Evolutionary conservation across 2,888 invertebrate species (phyloP).

Genomic region (Drosophila kokeensis): DNA sequence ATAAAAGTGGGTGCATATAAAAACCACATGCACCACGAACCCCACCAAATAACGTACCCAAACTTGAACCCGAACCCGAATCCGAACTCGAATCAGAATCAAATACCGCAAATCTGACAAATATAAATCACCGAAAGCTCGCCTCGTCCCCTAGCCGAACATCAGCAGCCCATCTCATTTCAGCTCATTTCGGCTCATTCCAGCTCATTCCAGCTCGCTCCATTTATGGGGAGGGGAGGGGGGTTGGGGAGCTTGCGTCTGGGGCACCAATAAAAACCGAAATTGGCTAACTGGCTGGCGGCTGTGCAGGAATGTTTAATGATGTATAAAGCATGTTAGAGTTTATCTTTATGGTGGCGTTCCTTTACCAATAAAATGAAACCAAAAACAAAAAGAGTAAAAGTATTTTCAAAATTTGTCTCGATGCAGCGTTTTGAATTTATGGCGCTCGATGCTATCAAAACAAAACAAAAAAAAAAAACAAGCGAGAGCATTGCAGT

Average conservation of each 20-base stretch:
- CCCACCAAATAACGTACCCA: constrained; percentile 8
- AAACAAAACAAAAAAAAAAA: constrained; percentile 10
- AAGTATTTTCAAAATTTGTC: constrained; percentile 79
- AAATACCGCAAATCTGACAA: constrained; percentile 72
- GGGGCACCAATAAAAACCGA: constrained; percentile 54
- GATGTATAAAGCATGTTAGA: constrained; percentile 83
- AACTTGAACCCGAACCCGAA: constrained; percentile 8
- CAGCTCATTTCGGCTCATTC: constrained; percentile 20
- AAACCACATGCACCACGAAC: constrained; percentile 25
- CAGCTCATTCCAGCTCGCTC: constrained; percentile 15
- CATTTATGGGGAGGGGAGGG: background rate
- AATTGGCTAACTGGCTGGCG: constrained; percentile 51
- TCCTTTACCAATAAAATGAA: constrained; percentile 57
- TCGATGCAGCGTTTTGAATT: constrained; percentile 67
- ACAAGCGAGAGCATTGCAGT: background rate
- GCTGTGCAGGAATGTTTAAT: constrained; percentile 83
- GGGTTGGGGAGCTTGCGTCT: constrained; percentile 17
- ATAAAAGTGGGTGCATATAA: constrained; percentile 67
- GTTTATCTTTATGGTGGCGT: constrained; percentile 82
- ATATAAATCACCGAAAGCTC: constrained; percentile 77
- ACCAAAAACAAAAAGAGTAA: constrained; percentile 29
- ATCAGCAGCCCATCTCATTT: constrained; percentile 46
- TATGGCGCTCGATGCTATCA: constrained; percentile 79
- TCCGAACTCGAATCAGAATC: constrained; percentile 43
- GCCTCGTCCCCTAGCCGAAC: constrained; percentile 48